Base-by-base conservation (phyloP, 1,140 invertebrate genomes). In the Calliphora vicina region DNA sequence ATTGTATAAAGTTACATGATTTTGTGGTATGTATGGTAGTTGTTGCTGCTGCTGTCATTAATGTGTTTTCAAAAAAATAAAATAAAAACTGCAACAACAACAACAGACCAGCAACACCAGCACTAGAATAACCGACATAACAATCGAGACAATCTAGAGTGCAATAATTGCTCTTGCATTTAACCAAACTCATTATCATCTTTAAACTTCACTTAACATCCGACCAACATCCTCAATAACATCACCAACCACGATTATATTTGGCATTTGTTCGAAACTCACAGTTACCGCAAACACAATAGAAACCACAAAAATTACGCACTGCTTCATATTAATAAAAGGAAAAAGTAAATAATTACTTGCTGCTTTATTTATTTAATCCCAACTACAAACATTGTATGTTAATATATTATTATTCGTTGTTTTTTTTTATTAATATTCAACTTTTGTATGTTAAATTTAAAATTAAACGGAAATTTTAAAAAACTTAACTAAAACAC, bases 1-100 rank as follows among this genome's bases (percentile, higher is more conserved):
- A 76, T 76, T 42, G 35, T 76, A 76, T 76, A 76, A 42, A 76
- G 29, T 42, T 76, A 76, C 73, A 76, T 25, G 29, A 76, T 76
- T 76, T 76, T 76, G 73, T n/a, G 73, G 73, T 76, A 76, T 76
- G 17, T 73, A 12, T 23, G 3, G 17, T 57, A 57, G 50, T 57
- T 57, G 50, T 67, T 67, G 61, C 6, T 25, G 45, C 61, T 67
- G n/a, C n/a, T 67, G 61, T 35, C 35, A 57, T 57, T 57, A 57
- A 6, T n/a, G 2, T 57, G 15, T 57, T 67, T 10, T 23, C 61
- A 23, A 23, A 67, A 67, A 57, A 57, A 15, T 17, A 57, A 57
- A 57, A 15, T 17, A 57, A 35, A 35, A 35, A 57, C 12, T 57
- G 50, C 50, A 57, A 57, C 50, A 67, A 20, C n/a, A n/a, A n/a